These are phyloP conservation scores for Manis crassicaudata DNA, from an alignment of 2,797 vertebrate species.

Conservation along the genomic window DNA sequence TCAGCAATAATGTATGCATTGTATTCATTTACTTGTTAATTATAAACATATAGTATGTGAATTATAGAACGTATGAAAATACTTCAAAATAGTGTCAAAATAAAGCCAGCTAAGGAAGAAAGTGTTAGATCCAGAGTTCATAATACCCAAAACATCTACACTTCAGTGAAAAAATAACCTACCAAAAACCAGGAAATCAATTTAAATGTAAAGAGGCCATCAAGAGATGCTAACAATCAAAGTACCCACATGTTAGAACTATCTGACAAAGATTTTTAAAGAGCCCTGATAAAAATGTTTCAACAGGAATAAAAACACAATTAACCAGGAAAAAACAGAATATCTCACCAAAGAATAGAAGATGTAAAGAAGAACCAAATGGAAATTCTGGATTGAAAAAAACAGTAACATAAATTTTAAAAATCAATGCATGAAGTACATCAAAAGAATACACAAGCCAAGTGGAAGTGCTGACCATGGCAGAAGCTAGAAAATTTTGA, in stretches of 20 bases:
- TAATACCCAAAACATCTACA: neutral
- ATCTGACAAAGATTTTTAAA: neutral
- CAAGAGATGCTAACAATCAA: neutral
- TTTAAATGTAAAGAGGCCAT: neutral
- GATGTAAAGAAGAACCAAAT: neutral
- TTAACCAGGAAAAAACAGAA: neutral
- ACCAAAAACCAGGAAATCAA: neutral
- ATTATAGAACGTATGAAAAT: neutral
- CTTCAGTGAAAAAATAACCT: neutral
- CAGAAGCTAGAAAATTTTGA: neutral
- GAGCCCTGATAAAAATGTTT: neutral
- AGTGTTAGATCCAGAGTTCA: neutral
- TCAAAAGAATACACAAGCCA: neutral
- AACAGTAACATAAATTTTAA: neutral
- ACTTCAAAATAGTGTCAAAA: neutral
- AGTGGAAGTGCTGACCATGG: neutral
- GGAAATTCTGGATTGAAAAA: neutral
- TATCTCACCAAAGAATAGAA: neutral
- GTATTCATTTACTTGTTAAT: neutral
- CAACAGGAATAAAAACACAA: neutral
- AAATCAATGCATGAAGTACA: neutral
- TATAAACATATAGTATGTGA: neutral
- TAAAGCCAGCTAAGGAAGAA: neutral
- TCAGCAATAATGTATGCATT: neutral
- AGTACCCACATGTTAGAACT: neutral